phyloP scores from a whole-genome alignment of 2,797 vertebrate genomes.

The Ataeniobius toweri region DNA sequence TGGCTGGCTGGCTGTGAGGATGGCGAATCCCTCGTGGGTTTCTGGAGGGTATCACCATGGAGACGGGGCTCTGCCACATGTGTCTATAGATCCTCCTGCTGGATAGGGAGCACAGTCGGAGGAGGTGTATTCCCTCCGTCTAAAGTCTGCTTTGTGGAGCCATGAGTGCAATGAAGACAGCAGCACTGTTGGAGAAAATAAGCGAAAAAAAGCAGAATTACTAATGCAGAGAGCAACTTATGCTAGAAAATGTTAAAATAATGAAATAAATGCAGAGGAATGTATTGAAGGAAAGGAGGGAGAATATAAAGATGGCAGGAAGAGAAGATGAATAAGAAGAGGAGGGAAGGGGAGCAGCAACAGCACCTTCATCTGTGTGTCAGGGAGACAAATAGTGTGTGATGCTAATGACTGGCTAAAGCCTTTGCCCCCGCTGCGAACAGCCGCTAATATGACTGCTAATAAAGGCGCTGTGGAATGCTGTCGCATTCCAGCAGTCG shows the following conservation, averaged over 20 bases:
- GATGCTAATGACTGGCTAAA: constrained; percentile 80
- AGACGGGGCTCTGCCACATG: constrained; percentile 82
- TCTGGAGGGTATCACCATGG: constrained; percentile 87
- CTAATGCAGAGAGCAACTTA: constrained; percentile 14
- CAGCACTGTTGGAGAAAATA: constrained; percentile 9
- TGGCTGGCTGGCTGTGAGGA: constrained; percentile 71
- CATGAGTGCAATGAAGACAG: constrained; percentile 12
- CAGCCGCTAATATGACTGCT: constrained; percentile 77
- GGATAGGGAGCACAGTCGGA: constrained; percentile 79
- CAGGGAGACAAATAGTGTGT: constrained; percentile 70
- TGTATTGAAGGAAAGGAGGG: constrained; percentile 22
- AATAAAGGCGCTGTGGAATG: constrained; percentile 72
- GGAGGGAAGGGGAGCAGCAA: constrained; percentile 34
- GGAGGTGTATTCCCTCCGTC: constrained; percentile 68
- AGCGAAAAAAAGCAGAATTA: constrained; percentile 8
- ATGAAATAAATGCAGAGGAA: constrained; percentile 14
- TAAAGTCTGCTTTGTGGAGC: constrained; percentile 45
- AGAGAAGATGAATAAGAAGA: constrained; percentile 15
- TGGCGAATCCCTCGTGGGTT: constrained; percentile 84
- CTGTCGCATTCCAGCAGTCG: constrained; percentile 71
- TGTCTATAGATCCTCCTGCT: constrained; percentile 82
- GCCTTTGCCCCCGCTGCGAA: constrained; percentile 75
- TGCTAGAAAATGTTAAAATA: not conserved
- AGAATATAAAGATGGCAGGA: constrained; percentile 34
- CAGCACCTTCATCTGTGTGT: constrained; percentile 55